Conservation (phyloP, 2,888 invertebrate genomes). For the Tachina fera region DNA sequence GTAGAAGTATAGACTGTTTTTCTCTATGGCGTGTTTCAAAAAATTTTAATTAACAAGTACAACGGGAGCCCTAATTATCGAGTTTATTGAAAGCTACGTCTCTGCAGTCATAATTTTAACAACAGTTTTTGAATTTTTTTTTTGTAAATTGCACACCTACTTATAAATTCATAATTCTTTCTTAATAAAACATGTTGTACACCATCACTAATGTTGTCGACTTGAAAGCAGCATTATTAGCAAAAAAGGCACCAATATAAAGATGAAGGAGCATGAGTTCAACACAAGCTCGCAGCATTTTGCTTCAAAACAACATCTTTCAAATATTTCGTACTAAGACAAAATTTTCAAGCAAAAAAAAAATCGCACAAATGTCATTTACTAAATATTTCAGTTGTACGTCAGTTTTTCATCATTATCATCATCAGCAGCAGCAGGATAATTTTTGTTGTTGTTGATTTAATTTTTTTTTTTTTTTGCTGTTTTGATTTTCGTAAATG, state of each 20-base stretch:
- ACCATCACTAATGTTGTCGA: conserved; percentile 68
- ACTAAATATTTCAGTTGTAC: conserved; percentile 49
- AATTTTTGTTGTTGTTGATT: conserved; percentile 9
- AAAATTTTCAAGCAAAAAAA: conserved; percentile 29
- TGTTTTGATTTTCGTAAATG: conserved; percentile 65
- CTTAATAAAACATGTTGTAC: conserved; percentile 71
- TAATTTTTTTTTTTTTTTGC: conserved; percentile 7
- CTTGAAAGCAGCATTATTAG: conserved; percentile 8
- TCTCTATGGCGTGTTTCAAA: no score
- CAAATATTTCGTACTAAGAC: background rate
- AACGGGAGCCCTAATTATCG: no score
- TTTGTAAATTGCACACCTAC: conserved; percentile 60
- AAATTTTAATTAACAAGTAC: no score
- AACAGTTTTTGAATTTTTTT: conserved; percentile 44
- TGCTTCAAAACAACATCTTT: conserved; percentile 16
- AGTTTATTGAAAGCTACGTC: background rate
- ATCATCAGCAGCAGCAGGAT: conserved; percentile 15
- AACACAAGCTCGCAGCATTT: background rate
- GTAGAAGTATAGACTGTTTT: no score
- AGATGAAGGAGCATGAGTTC: conserved; percentile 7
- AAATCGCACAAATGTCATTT: conserved; percentile 69
- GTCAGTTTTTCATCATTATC: conserved; percentile 43
- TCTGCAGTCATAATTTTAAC: conserved; percentile 17
- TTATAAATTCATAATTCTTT: conserved; percentile 71
- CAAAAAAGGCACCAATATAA: conserved; percentile 27